phyloP scores from a whole-genome alignment of 2,797 vertebrate genomes.

The Acrossocheilus fasciatus region DNA sequence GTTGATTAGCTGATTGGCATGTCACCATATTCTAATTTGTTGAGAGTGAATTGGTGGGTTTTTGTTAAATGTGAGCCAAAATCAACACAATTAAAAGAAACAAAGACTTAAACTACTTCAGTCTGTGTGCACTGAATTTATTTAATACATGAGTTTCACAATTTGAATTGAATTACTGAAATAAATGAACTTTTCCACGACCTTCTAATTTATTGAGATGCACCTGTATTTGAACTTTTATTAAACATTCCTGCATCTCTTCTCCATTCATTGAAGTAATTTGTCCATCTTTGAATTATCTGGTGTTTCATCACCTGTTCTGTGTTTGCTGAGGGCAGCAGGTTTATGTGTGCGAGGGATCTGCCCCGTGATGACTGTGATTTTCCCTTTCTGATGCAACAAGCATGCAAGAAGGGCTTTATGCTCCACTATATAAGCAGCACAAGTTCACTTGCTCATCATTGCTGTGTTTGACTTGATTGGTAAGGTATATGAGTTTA shows the following conservation, averaged over 20 bases:
- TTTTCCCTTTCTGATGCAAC: conserved; percentile 65
- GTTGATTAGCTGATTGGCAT: no score
- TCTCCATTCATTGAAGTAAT: background rate
- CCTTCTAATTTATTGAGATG: no score
- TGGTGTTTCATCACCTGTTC: conserved; percentile 41
- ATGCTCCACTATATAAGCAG: conserved; percentile 47
- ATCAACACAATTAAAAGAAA: no score
- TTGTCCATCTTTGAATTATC: background rate
- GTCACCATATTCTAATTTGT: no score
- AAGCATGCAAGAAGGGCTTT: conserved; percentile 46
- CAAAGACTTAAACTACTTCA: no score
- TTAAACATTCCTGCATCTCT: background rate
- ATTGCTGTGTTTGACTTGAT: conserved; percentile 21
- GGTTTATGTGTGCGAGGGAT: conserved; percentile 8
- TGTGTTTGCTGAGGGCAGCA: conserved; percentile 34
- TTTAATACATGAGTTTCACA: no score
- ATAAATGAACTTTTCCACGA: no score
- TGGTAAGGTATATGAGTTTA: conserved; percentile 35
- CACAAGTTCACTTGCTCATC: background rate
- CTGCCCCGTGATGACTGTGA: conserved; percentile 39
- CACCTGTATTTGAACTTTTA: background rate
- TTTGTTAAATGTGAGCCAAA: no score
- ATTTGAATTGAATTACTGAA: no score
- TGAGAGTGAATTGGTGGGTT: no score
- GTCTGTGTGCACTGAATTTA: no score